Evolutionary conservation across 2,113 vertebrate species (phyloP).

Genomic region (Craseonycteris thonglongyai): DNA sequence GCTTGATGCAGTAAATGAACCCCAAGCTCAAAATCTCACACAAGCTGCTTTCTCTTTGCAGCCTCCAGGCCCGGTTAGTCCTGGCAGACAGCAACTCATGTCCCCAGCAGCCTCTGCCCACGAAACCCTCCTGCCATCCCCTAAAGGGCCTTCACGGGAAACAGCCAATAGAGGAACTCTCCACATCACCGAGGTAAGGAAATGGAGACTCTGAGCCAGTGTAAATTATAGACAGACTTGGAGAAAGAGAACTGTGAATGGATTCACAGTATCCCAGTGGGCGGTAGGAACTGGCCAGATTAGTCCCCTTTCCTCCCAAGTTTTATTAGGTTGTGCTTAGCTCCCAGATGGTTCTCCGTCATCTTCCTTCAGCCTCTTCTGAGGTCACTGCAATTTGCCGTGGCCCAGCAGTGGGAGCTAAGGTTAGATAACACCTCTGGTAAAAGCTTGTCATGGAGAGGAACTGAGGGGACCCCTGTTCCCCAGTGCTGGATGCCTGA

Average conservation of each 20-base stretch:
- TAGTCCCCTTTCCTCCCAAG: too few species aligned
- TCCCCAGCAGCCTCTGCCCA: neutral
- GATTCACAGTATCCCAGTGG: too few species aligned
- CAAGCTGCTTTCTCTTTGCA: neutral
- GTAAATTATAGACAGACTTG: neutral
- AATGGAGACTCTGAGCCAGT: neutral
- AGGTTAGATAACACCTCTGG: too few species aligned
- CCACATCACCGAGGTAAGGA: neutral
- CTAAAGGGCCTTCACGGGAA: neutral
- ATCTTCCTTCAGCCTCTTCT: neutral
- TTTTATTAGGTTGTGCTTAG: neutral
- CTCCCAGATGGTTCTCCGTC: neutral
- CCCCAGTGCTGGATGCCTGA: neutral
- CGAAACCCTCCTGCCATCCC: too few species aligned
- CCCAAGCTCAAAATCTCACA: neutral
- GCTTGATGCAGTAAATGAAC: neutral
- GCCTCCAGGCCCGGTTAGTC: neutral
- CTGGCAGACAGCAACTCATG: accelerated
- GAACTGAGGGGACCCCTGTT: neutral
- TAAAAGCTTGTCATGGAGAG: neutral
- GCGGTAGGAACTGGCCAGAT: too few species aligned
- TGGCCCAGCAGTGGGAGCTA: neutral
- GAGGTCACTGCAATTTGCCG: neutral
- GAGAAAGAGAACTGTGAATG: too few species aligned
- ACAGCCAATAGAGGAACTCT: neutral